phyloP scores from a whole-genome alignment of 1,140 invertebrate genomes.

The Neuroterus valhalla region DNA sequence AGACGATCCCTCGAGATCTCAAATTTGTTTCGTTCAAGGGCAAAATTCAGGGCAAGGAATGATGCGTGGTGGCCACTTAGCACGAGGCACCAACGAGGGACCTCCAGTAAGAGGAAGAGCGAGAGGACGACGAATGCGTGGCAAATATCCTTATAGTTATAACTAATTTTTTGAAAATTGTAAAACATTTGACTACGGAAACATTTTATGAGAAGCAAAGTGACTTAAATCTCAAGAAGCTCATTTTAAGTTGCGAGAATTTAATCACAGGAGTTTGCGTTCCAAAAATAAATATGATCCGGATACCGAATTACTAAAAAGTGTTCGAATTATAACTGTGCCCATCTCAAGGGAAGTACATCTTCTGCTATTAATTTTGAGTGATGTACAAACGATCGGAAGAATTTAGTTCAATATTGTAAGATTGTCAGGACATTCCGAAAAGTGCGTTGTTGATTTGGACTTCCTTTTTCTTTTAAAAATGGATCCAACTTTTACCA shows the following conservation, averaged over 20 bases:
- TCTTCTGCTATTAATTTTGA: background rate
- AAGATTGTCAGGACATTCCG: conserved; percentile 12
- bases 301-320: background rate
- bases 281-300: background rate
- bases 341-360: background rate
- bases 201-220: conserved; percentile 15
- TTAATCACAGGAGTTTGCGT: background rate
- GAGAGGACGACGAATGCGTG: conserved; percentile 59
- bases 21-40: conserved; percentile 31
- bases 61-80: conserved; percentile 28
- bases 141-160: conserved; percentile 44
- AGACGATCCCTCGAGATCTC: conserved; percentile 39
- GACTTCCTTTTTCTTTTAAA: no score
- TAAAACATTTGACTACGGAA: conserved; percentile 21
- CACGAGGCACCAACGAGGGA: conserved; percentile 53
- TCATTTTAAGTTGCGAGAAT: conserved; percentile 14
- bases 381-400: background rate
- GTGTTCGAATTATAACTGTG: background rate
- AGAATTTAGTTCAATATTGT: background rate
- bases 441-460: background rate
- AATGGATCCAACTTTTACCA: background rate
- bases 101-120: conserved; percentile 54
- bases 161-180: conserved; percentile 12
- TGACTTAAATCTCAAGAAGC: conserved; percentile 1
- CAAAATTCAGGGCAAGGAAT: conserved; percentile 31